These are phyloP conservation scores for Otis tarda DNA, from an alignment of 2,113 vertebrate genomes.

Conservation along the genomic window DNA sequence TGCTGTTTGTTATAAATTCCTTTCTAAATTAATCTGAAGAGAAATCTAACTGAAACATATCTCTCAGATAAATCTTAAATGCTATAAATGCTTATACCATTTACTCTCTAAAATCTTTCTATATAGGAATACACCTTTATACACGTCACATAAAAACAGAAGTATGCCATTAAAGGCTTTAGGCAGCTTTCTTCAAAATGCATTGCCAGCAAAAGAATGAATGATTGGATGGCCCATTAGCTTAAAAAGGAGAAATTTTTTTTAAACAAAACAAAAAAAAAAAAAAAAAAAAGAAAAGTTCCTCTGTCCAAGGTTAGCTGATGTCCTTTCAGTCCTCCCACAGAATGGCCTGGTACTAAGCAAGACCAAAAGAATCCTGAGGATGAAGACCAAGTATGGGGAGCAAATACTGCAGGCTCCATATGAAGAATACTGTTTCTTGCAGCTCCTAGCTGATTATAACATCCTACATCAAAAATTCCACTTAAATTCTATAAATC, in stretches of 20 bases:
- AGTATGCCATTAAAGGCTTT: not conserved
- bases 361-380: not conserved
- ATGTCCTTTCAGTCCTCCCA: not conserved
- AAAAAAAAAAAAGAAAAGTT: not conserved
- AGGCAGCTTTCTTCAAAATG: not conserved
- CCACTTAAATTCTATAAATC: not conserved
- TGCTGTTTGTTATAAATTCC: not conserved
- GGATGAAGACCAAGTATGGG: not conserved
- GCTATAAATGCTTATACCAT: not conserved
- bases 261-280: not conserved
- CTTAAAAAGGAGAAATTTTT: not conserved
- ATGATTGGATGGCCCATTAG: not conserved
- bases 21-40: not conserved
- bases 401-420: not conserved
- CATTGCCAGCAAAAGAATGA: not conserved
- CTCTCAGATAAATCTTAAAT: not conserved
- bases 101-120: not conserved
- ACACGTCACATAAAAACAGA: not conserved
- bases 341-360: not conserved
- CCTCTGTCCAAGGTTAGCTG: not conserved
- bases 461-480: not conserved
- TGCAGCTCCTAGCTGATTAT: not conserved
- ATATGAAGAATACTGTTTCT: not conserved
- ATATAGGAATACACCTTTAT: not conserved
- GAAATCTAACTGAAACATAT: not conserved